Percentiles rank a stretch among this genome's conserved stretches.
phyloP scores from a whole-genome alignment of 2,113 vertebrate species.

The human region DNA sequence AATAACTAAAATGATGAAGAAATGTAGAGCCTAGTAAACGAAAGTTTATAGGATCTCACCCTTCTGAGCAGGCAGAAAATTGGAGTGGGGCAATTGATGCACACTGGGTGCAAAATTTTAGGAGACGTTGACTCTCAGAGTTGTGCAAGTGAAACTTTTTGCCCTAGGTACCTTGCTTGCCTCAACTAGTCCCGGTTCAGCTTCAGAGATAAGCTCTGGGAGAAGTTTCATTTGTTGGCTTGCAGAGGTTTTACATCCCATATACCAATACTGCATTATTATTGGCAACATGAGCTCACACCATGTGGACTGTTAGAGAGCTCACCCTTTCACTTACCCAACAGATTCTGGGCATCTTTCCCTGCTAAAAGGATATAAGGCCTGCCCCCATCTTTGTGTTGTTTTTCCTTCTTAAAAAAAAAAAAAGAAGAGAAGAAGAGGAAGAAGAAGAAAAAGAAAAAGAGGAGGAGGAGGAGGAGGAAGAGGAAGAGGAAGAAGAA shows the following conservation, averaged over 20 bases:
- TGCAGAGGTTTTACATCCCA: rapidly evolving
- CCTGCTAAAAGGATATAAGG: background rate
- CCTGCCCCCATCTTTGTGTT: background rate
- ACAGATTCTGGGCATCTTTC: background rate
- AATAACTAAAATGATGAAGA: background rate
- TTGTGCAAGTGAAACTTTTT: rapidly evolving
- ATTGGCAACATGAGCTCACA: background rate
- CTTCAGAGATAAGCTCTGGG: rapidly evolving
- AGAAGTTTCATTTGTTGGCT: rapidly evolving
- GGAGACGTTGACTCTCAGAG: rapidly evolving
- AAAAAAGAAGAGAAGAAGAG: background rate
- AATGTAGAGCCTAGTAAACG: rapidly evolving
- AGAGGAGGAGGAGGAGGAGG: too few species aligned
- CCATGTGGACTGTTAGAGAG: rapidly evolving
- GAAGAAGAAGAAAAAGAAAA: rapidly evolving
- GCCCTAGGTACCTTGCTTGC: rapidly evolving
- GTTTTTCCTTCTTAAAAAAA: background rate
- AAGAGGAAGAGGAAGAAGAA: too few species aligned
- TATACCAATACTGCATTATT: rapidly evolving
- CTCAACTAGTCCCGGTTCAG: rapidly evolving
- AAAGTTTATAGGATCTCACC: rapidly evolving
- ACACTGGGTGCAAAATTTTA: rapidly evolving
- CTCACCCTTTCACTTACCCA: background rate
- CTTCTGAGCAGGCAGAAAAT: rapidly evolving
- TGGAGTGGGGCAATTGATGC: rapidly evolving